Base-by-base conservation (phyloP, 1,140 invertebrate genomes). In the Oncopodura yosiiana region DNA sequence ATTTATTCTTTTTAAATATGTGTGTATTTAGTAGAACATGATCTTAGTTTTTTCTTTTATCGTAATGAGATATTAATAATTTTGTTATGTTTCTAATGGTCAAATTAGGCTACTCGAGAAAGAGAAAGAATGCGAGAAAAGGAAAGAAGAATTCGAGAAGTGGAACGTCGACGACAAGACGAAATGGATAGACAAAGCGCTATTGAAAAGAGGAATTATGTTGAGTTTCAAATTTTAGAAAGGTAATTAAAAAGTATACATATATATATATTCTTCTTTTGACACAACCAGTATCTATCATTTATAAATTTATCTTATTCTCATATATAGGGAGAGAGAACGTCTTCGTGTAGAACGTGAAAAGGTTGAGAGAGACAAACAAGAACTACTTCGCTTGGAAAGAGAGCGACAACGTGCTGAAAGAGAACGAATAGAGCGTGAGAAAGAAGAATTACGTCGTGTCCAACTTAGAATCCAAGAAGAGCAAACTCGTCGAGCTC, bases 401-500 rank as follows among this genome's bases (percentile, higher is more conserved):
- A 75, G 85, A 3, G 86, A 90, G 67, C 74, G 84, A 30, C 84
- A 88, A 66, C 79, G 82, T 54, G 65, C 87, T 38, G 87, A 91
- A 69, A 72, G 87, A 16, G 87, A 90, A 63, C 83, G 85, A 66
- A 71, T 92, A 21, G 86, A 89, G 66, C 72, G 84, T 43, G 87
- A 91, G 63, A 78, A 83, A 62, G 75, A 88, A 58, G 87, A 92
- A 66, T 67, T 89, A 34, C 83, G 87, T 67, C 75, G 85, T 36
- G 82, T 82, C 62, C 81, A 85, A 63, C 73, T 83, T 71, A 76
- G 76, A 75, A 78, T 69, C 66, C 65, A 49, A 9, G 21, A 51
- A 18, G 24, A 45, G 3, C 14, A 18, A 5, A 29, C 2, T 36
- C 34, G n/a, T 48, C 16, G 6, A n/a, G 12, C 8, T 21, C 19